Conservation (phyloP, 2,113 vertebrate species). For the Ictidomys tridecemlineatus region DNA sequence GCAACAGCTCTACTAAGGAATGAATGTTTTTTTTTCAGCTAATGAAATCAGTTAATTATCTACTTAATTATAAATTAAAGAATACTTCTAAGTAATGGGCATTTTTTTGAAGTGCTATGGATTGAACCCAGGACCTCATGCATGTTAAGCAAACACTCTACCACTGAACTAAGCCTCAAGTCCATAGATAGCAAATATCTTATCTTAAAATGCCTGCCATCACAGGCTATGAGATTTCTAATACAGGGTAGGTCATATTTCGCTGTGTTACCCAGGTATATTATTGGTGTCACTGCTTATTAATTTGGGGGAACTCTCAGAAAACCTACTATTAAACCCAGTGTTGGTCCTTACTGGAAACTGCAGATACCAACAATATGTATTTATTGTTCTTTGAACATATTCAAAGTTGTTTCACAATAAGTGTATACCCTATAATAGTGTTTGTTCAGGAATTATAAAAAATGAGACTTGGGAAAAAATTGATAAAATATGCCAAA, state of each 20-base stretch:
- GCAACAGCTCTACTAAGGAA: not conserved
- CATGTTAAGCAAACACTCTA: not conserved
- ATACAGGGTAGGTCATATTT: not conserved
- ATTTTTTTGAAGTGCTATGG: not conserved
- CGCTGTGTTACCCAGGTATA: not conserved
- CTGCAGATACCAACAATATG: not conserved
- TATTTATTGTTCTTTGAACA: not conserved
- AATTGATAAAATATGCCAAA: not conserved
- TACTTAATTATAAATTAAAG: slow-evolving; percentile 8
- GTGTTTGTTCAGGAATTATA: not conserved
- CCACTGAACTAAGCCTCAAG: not conserved
- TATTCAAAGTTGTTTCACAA: not conserved
- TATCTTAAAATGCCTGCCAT: not conserved
- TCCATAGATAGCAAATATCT: not conserved
- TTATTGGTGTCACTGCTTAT: not conserved
- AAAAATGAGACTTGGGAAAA: slow-evolving; percentile 2
- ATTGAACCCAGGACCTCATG: not conserved
- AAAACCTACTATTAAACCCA: not conserved
- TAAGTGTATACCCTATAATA: not conserved
- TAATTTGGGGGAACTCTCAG: not conserved
- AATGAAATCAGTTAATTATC: not conserved
- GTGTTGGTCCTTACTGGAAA: not conserved
- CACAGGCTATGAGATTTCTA: not conserved
- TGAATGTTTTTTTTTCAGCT: not conserved
- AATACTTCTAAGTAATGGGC: not conserved